These are phyloP conservation scores for Phataginus tricuspis DNA, from an alignment of 2,797 vertebrate species.

Conservation along the genomic window DNA sequence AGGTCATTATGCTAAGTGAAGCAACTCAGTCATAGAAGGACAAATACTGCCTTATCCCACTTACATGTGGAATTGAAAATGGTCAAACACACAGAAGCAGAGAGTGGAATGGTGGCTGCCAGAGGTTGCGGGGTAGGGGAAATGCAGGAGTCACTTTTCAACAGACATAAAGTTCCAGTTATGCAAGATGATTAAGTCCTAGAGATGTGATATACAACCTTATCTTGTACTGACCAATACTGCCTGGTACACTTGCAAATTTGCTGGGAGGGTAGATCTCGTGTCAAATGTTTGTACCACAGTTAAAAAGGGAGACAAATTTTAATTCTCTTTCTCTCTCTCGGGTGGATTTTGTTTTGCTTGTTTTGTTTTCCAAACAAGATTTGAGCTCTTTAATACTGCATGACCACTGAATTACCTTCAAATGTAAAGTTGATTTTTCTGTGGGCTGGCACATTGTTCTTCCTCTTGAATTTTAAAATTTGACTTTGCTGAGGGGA, in stretches of 20 bases:
- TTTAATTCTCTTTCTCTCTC: too few species aligned
- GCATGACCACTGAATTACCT: constrained; percentile 48
- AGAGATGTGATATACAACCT: background rate
- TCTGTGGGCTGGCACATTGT: constrained; percentile 39
- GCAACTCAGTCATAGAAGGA: background rate
- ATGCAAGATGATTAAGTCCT: background rate
- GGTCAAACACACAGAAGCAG: background rate
- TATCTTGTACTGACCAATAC: background rate
- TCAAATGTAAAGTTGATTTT: constrained; percentile 53
- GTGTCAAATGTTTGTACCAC: background rate
- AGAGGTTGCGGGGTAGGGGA: background rate
- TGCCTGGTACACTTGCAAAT: too few species aligned
- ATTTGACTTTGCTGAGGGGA: constrained; percentile 75
- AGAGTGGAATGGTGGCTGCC: background rate
- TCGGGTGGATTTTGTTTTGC: background rate
- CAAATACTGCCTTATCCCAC: background rate
- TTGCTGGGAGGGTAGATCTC: background rate
- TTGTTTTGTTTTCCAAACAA: constrained; percentile 61
- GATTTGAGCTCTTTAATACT: constrained; percentile 17
- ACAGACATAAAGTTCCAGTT: background rate
- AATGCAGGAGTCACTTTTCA: background rate
- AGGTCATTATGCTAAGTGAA: background rate
- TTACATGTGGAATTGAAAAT: background rate
- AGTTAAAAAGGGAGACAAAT: background rate
- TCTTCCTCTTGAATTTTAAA: constrained; percentile 77